Conservation (phyloP, 2,888 invertebrate genomes). For the Chrysodeixis includens region DNA sequence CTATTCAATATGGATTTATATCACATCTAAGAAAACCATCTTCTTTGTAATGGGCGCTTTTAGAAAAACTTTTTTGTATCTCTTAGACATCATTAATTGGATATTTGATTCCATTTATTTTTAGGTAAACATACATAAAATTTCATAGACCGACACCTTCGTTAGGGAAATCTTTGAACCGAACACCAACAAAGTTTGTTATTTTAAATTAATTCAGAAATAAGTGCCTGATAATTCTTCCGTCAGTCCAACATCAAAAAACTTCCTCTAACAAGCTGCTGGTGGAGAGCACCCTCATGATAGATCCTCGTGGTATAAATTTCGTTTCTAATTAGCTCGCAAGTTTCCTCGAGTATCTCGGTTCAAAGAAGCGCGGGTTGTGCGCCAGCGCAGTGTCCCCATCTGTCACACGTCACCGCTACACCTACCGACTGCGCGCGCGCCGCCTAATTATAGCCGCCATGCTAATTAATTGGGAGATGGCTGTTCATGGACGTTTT, state of each 20-base stretch:
- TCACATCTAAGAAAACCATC: neutral
- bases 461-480: conserved; percentile 81
- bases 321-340: conserved; percentile 79
- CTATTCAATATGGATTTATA: neutral
- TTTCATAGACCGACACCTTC: neutral
- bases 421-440: conserved; percentile 74
- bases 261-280: conserved; percentile 47
- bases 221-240: conserved; percentile 40
- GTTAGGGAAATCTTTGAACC: neutral
- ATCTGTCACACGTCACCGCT: conserved; percentile 83
- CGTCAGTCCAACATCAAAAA: conserved; percentile 37
- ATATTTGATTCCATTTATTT: conserved; percentile 1
- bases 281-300: conserved; percentile 41
- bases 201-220: conserved; percentile 29
- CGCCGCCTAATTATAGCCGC: conserved; percentile 78
- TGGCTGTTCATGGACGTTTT: conserved; percentile 52
- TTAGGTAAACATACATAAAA: neutral
- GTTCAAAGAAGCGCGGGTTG: conserved; percentile 75
- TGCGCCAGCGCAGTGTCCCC: conserved; percentile 83
- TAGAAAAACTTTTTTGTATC: neutral
- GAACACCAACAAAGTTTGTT: conserved; percentile 14
- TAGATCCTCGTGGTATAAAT: conserved; percentile 75
- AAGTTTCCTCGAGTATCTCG: conserved; percentile 69
- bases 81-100: neutral
- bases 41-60: neutral